These are phyloP conservation scores for Escarpia spicata DNA, from an alignment of 2,888 invertebrate genomes.

Conservation along the genomic window DNA sequence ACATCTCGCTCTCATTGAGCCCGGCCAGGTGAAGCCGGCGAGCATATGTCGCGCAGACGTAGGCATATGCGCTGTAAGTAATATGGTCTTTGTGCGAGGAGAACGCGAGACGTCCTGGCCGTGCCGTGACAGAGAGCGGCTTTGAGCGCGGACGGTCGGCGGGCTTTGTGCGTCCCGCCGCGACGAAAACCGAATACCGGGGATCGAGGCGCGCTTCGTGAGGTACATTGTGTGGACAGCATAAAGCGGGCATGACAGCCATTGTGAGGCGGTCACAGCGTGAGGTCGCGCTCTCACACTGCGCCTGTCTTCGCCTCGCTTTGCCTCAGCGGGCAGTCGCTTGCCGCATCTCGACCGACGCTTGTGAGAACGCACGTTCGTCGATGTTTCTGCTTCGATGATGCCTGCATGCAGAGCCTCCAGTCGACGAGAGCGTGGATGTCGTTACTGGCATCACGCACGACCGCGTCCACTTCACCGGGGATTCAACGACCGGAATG, in stretches of 20 bases:
- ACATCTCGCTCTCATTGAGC: background rate
- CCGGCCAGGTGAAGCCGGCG: background rate
- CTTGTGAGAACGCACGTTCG: background rate
- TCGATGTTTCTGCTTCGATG: background rate
- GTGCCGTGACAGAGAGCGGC: background rate
- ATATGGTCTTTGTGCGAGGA: background rate
- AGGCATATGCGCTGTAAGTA: background rate
- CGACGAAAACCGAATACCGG: background rate
- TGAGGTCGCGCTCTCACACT: background rate
- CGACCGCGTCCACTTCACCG: background rate
- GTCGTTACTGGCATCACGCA: background rate
- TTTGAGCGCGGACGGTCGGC: background rate
- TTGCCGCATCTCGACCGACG: background rate
- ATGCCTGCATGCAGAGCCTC: background rate
- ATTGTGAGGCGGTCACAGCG: background rate
- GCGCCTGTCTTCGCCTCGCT: background rate
- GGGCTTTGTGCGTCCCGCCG: slow-evolving; percentile 10
- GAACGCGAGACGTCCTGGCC: background rate
- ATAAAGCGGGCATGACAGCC: background rate
- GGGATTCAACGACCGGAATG: background rate
- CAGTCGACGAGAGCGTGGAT: background rate
- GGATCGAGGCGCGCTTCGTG: background rate
- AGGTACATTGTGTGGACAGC: background rate
- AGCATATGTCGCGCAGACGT: slow-evolving; percentile 1
- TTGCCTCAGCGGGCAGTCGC: background rate